Conservation (phyloP, 1,140 invertebrate genomes). For the Schlechtendalia chinensis region DNA sequence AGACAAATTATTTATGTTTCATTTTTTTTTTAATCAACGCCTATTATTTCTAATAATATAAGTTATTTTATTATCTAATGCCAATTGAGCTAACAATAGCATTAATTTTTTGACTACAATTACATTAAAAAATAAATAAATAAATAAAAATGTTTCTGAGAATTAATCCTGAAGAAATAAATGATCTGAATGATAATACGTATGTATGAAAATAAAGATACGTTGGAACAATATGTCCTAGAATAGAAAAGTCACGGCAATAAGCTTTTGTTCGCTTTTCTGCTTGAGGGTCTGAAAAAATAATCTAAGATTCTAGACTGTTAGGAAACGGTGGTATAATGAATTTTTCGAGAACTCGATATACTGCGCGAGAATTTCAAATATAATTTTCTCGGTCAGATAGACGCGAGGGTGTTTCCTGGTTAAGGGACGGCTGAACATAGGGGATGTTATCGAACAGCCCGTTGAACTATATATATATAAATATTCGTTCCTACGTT, state of each 20-base stretch:
- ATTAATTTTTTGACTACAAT: too few relatives aligned
- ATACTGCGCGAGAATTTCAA: neutral
- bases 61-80: too few relatives aligned
- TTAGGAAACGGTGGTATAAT: neutral
- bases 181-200: too few relatives aligned
- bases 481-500: neutral
- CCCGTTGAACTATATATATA: neutral
- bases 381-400: constrained; percentile 5
- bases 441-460: constrained; percentile 20
- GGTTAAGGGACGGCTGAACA: neutral
- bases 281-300: neutral
- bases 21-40: too few relatives aligned
- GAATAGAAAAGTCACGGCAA: neutral
- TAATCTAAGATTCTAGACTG: neutral
- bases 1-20: too few relatives aligned
- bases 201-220: too few relatives aligned
- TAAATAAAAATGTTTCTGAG: too few relatives aligned
- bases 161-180: too few relatives aligned
- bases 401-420: neutral
- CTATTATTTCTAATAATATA: too few relatives aligned
- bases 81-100: too few relatives aligned
- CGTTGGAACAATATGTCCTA: too few relatives aligned
- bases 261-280: neutral
- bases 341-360: constrained; percentile 2
- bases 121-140: too few relatives aligned